Percentiles rank a stretch among this genome's conserved stretches.
Conservation (phyloP, 2,113 vertebrate genomes). For the Pipa parva region DNA sequence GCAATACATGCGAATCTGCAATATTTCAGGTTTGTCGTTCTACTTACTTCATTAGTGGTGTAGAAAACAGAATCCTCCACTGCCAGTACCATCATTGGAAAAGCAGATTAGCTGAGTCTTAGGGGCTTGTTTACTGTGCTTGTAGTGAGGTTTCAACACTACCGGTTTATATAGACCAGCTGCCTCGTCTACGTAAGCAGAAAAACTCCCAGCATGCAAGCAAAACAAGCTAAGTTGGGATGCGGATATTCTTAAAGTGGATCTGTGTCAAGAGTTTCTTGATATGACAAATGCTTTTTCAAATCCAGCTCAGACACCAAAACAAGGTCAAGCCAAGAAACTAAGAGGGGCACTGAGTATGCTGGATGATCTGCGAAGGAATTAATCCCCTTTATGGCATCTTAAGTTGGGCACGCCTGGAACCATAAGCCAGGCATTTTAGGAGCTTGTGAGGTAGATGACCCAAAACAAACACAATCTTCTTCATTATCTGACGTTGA, state of each 20-base stretch:
- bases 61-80: conserved; percentile 73
- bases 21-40: too few relatives aligned
- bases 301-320: conserved; percentile 47
- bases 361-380: conserved; percentile 3
- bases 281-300: conserved; percentile 40
- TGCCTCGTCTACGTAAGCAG: conserved; percentile 62
- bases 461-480: background rate
- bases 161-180: conserved; percentile 68
- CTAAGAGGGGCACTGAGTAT: conserved; percentile 15
- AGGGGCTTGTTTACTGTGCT: too few relatives aligned
- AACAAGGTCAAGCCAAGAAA: conserved; percentile 36
- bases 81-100: conserved; percentile 77
- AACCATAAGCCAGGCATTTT: background rate
- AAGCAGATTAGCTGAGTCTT: conserved; percentile 53
- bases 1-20: too few relatives aligned
- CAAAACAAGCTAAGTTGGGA: conserved; percentile 75
- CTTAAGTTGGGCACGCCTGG: background rate
- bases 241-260: conserved; percentile 78
- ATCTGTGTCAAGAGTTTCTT: conserved; percentile 69
- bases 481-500: background rate
- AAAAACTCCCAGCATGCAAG: conserved; percentile 65
- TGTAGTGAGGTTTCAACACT: too few relatives aligned
- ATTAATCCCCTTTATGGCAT: conserved; percentile 7
- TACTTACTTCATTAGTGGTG: conserved; percentile 76
- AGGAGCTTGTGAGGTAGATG: background rate